Evolutionary conservation across 2,797 vertebrate species (phyloP), one percentile per base, ranked within the genome.

Genomic region (Nothura maculosa): DNA sequence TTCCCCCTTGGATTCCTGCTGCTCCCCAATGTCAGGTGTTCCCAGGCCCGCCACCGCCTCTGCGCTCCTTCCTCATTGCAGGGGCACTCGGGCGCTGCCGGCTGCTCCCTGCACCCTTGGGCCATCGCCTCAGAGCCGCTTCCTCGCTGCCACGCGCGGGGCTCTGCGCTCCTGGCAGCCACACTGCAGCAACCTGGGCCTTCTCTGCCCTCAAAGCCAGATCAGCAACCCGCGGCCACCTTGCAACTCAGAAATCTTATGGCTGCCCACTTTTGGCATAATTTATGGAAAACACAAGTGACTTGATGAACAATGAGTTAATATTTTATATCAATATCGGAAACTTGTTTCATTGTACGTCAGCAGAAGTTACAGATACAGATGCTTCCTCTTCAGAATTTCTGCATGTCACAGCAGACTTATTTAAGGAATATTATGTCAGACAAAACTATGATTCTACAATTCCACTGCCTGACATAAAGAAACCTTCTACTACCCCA

Each of bases 381-480:
- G 81, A 64, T 69, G 25, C 27, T 79, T 86, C 86, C 74, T 42
- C 63, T 8, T 12, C 22, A 64, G 40, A 74, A 84, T 68, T 73
- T 60, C 88, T 94, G 74, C 78, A 47, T 81, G 48, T 42, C 82
- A 80, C 58, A 57, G 58, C 8, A 81, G 68, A 85, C 36, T 48
- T 48, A 42, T 72, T 70, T 32, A 38, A 87, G 55, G 58, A 36
- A 45, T 61, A 45, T 81, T 4, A n/a, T 2, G 5, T 50, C 67
- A 90, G 60, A 78, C 14, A 40, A 76, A 94, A 12, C 0, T 3
- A 8, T 50, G 36, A 61, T 22, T 60, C 66, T 43, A 52, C 57
- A 81, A 88, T 74, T 9, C 19, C 61, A 27, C 27, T 47, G 54
- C 47, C 45, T 40, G 48, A 34, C n/a, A 8, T 10, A 25, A 25